A percentile compares a stretch with the other conserved stretches of the same genome.
phyloP scores from a whole-genome alignment of 2,113 vertebrate species.

The Strigops habroptila region DNA sequence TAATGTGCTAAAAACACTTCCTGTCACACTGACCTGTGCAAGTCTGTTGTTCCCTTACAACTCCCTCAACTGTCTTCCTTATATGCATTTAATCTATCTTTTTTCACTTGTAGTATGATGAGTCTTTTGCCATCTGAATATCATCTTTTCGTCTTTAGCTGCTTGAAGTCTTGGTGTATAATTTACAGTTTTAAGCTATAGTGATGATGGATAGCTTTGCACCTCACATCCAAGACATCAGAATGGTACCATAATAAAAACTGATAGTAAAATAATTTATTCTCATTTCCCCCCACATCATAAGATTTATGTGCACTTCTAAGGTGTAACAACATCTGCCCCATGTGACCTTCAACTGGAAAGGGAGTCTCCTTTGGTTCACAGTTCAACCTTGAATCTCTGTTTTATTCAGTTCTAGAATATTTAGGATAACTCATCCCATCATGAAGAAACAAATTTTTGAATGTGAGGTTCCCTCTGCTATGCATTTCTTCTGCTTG shows the following conservation, averaged over 20 bases:
- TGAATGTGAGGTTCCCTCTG: not conserved
- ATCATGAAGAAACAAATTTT: not conserved
- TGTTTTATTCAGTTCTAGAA: not conserved
- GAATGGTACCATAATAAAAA: constrained; percentile 4
- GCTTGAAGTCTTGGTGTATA: not conserved
- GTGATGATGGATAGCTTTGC: constrained; percentile 16
- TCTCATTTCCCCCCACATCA: not conserved
- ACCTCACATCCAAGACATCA: not conserved
- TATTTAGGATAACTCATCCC: not conserved
- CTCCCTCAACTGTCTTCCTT: not conserved
- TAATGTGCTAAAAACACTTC: not conserved
- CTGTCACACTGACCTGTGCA: not conserved
- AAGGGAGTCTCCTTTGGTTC: not conserved
- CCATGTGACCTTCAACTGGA: not conserved
- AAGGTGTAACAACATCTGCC: not conserved
- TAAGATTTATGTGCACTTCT: constrained; percentile 23
- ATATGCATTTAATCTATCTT: not conserved
- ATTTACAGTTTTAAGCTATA: not conserved
- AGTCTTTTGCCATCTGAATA: not conserved
- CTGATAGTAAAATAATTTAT: constrained; percentile 1
- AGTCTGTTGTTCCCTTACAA: not conserved
- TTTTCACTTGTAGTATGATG: not conserved
- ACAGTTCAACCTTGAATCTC: not conserved
- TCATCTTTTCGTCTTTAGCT: not conserved
- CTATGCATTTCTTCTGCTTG: not conserved